phyloP scores from a whole-genome alignment of 92 coral and sea anemone species.

The Porites cylindrica region DNA sequence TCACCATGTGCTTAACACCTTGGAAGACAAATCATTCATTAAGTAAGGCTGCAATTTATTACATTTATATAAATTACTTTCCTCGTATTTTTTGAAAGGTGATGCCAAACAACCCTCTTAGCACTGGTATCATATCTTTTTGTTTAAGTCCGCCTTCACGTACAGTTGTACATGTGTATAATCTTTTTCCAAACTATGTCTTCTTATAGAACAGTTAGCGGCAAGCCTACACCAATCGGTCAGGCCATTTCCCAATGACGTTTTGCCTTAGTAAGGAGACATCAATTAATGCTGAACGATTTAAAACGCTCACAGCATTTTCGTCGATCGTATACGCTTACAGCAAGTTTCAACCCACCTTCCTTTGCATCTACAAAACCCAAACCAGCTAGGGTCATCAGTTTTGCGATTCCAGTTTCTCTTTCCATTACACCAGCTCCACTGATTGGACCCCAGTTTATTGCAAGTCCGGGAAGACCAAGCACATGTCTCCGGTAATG shows the following conservation, averaged over 20 bases:
- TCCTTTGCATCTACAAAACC: conserved; percentile 53
- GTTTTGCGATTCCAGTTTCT: conserved; percentile 42
- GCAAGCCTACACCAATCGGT: too few species aligned
- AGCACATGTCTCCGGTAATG: conserved; percentile 76
- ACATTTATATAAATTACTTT: too few species aligned
- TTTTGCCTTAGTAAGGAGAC: too few species aligned
- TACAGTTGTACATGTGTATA: too few species aligned
- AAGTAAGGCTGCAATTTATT: too few species aligned
- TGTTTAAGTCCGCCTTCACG: too few species aligned
- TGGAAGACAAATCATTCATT: background rate
- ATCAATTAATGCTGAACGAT: too few species aligned
- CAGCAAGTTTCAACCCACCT: background rate
- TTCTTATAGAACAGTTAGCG: too few species aligned
- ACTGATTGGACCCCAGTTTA: conserved; percentile 90
- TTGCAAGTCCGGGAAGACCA: conserved; percentile 83
- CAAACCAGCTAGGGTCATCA: conserved; percentile 64
- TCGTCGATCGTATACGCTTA: background rate
- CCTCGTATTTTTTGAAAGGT: too few species aligned
- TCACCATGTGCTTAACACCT: conserved; percentile 62
- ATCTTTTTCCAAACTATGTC: too few species aligned
- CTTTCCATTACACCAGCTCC: conserved; percentile 84
- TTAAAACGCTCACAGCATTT: background rate
- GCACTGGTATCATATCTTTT: background rate
- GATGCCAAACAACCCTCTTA: too few species aligned
- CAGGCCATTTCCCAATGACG: too few species aligned